Percentiles rank a stretch among this genome's conserved stretches.
phyloP scores from a whole-genome alignment of 2,888 invertebrate genomes.

The Agrilus cyanescens region DNA sequence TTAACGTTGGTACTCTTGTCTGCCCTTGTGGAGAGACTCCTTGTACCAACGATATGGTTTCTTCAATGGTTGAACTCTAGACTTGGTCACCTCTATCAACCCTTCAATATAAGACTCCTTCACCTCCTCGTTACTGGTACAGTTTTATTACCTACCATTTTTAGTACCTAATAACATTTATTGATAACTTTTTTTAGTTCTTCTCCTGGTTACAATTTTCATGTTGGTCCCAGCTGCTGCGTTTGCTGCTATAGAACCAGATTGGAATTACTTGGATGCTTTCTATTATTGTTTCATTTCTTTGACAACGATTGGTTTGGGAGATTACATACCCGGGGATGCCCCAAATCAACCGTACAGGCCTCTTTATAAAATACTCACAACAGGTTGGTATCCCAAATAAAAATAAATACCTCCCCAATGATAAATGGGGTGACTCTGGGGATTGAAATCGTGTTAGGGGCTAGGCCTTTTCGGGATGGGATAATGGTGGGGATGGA shows the following conservation, averaged over 20 bases:
- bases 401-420: too few species aligned
- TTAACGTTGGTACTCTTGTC: slow-evolving; percentile 72
- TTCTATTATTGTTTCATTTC: slow-evolving; percentile 88
- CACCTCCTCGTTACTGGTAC: slow-evolving; percentile 60
- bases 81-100: slow-evolving; percentile 59
- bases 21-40: slow-evolving; percentile 68
- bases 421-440: too few species aligned
- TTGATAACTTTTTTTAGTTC: slow-evolving; percentile 40
- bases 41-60: slow-evolving; percentile 60
- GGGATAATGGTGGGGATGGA: too few species aligned
- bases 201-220: slow-evolving; percentile 46
- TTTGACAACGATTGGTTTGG: slow-evolving; percentile 77
- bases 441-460: too few species aligned
- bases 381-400: slow-evolving; percentile 62
- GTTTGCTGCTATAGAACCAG: slow-evolving; percentile 64
- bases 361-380: slow-evolving; percentile 70
- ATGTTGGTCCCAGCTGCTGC: slow-evolving; percentile 64
- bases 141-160: slow-evolving; percentile 15
- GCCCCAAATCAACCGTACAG: slow-evolving; percentile 61
- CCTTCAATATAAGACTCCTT: slow-evolving; percentile 63
- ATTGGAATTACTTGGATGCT: slow-evolving; percentile 77
- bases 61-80: slow-evolving; percentile 56
- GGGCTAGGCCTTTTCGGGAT: too few species aligned
- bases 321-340: slow-evolving; percentile 83
- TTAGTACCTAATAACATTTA: too few species aligned